Percentiles rank a stretch among this genome's conserved stretches.
Conservation (phyloP, 2,797 vertebrate species). For the Hapalemur alaotrensis region DNA sequence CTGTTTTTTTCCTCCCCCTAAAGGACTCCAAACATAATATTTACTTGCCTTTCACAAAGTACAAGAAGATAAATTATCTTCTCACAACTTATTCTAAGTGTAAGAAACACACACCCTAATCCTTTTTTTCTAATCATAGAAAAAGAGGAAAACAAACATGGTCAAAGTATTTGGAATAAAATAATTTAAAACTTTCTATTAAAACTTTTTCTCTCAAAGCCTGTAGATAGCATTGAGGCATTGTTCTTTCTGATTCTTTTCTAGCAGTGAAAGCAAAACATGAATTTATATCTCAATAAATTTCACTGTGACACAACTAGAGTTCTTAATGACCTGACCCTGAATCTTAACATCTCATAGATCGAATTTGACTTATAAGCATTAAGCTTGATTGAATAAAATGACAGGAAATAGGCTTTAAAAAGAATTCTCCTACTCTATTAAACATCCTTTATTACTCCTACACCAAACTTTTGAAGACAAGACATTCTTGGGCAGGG, state of each 20-base stretch:
- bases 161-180: not conserved
- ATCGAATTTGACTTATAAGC: not conserved
- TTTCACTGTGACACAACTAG: not conserved
- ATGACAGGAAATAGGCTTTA: not conserved
- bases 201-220: not conserved
- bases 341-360: not conserved
- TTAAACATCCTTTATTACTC: not conserved
- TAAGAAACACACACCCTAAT: not conserved
- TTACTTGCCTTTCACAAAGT: not conserved
- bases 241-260: not conserved
- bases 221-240: not conserved
- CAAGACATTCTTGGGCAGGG: not conserved
- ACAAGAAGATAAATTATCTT: not conserved
- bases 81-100: not conserved
- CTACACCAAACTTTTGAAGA: not conserved
- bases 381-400: conserved; percentile 5
- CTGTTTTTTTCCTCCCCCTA: not conserved
- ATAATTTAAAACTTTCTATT: not conserved
- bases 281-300: not conserved
- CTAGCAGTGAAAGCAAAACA: not conserved
- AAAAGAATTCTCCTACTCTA: not conserved
- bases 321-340: not conserved
- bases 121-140: not conserved
- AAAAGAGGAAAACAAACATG: not conserved
- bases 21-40: not conserved